Percentiles rank a stretch among this genome's conserved stretches.
Evolutionary conservation across 2,888 invertebrate genomes (phyloP).

Genomic region (Eupithecia pulchellata): DNA sequence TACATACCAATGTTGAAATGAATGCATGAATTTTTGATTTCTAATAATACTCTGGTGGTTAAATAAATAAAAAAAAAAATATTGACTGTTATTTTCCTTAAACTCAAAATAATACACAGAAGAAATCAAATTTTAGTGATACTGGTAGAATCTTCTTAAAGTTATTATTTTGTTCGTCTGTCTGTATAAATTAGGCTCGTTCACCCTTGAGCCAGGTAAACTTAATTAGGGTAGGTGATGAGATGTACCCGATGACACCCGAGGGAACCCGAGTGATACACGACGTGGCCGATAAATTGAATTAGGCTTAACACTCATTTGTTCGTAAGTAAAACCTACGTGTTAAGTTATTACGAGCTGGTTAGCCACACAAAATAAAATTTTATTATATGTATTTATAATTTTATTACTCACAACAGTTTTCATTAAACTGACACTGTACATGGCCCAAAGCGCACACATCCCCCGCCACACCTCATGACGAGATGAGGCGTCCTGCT

Average conservation of each 20-base stretch:
- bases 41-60: too few species aligned
- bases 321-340: not conserved
- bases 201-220: conserved; percentile 20
- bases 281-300: not conserved
- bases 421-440: too few species aligned
- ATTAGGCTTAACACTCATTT: not conserved
- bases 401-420: too few species aligned
- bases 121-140: not conserved
- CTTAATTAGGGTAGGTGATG: conserved; percentile 31
- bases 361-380: not conserved
- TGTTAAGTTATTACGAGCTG: not conserved
- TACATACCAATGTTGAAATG: too few species aligned
- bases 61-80: too few species aligned
- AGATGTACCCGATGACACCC: conserved; percentile 10
- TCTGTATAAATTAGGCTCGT: conserved; percentile 10
- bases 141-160: not conserved
- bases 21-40: too few species aligned
- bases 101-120: not conserved
- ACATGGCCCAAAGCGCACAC: too few species aligned
- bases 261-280: not conserved
- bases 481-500: too few species aligned
- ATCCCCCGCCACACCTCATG: too few species aligned
- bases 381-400: too few species aligned
- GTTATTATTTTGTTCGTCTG: not conserved
- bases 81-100: too few species aligned